Evolutionary conservation across 2,113 vertebrate species (phyloP).

Genomic region (Apteryx owenii): DNA sequence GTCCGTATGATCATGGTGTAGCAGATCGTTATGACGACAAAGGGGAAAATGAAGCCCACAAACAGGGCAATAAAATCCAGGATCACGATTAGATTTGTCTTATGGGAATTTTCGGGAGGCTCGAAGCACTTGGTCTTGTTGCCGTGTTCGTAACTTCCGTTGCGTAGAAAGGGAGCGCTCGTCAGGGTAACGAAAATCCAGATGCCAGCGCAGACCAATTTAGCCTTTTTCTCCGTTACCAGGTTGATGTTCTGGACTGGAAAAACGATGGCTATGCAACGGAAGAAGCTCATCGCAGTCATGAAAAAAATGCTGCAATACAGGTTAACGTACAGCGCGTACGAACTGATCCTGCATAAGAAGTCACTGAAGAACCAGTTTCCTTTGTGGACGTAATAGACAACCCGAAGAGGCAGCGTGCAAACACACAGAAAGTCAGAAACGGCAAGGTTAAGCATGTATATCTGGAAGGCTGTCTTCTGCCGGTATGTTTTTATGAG

Average conservation of each 20-base stretch:
- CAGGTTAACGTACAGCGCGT: slow-evolving; percentile 92
- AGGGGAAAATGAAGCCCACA: slow-evolving; percentile 89
- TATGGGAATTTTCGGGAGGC: slow-evolving; percentile 70
- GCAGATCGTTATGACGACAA: slow-evolving; percentile 88
- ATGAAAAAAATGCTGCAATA: slow-evolving; percentile 98
- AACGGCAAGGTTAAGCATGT: slow-evolving; percentile 93
- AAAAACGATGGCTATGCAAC: slow-evolving; percentile 94
- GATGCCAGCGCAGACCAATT: slow-evolving; percentile 79
- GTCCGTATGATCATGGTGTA: slow-evolving; percentile 89
- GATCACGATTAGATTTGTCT: slow-evolving; percentile 67
- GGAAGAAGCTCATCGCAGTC: slow-evolving; percentile 94
- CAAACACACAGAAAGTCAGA: slow-evolving; percentile 92
- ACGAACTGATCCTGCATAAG: slow-evolving; percentile 90
- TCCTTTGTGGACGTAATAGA: slow-evolving; percentile 89
- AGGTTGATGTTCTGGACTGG: slow-evolving; percentile 88
- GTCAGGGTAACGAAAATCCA: slow-evolving; percentile 90
- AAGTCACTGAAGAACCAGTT: slow-evolving; percentile 89
- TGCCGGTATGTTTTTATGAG: slow-evolving; percentile 84
- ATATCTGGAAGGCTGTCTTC: slow-evolving; percentile 89
- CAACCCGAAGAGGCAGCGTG: slow-evolving; percentile 89
- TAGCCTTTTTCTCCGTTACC: slow-evolving; percentile 83
- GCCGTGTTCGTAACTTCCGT: slow-evolving; percentile 70
- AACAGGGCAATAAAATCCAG: slow-evolving; percentile 88
- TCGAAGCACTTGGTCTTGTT: slow-evolving; percentile 96
- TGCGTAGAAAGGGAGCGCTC: slow-evolving; percentile 85